Conservation (phyloP, 1,140 invertebrate species). For the Mercenaria mercenaria region DNA sequence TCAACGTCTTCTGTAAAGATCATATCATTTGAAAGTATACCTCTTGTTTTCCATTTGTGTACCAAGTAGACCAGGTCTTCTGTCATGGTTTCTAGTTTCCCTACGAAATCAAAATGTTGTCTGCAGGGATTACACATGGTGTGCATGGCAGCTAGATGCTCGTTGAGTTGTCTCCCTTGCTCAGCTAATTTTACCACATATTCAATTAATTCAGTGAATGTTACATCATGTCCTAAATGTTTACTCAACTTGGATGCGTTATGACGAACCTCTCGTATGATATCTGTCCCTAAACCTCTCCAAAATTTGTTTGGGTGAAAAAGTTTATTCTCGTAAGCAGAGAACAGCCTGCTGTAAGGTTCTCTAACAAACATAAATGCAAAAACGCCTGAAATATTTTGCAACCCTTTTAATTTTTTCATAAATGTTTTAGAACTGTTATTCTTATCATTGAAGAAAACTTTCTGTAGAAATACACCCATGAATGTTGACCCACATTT, state of each 20-base stretch:
- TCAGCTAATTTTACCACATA: neutral
- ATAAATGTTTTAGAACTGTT: neutral
- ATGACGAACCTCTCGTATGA: neutral
- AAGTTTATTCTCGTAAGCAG: neutral
- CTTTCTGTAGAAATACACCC: neutral
- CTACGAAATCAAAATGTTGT: neutral
- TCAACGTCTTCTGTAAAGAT: neutral
- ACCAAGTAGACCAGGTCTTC: neutral
- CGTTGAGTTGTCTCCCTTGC: neutral
- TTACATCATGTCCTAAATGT: neutral
- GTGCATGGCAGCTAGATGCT: neutral
- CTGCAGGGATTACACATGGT: neutral
- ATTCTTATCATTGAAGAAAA: neutral
- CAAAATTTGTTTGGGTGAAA: neutral
- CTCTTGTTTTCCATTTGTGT: neutral
- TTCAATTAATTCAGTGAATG: neutral
- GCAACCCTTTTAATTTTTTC: neutral
- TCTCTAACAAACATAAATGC: neutral
- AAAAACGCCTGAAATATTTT: neutral
- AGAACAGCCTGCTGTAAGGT: neutral
- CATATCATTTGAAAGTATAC: neutral
- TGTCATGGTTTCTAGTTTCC: conserved; percentile 3
- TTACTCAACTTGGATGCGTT: neutral
- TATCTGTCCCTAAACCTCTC: neutral
- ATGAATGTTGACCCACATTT: neutral